Evolutionary conservation across 2,113 vertebrate species (phyloP).

Genomic region (Mesembrinibis cayennensis): DNA sequence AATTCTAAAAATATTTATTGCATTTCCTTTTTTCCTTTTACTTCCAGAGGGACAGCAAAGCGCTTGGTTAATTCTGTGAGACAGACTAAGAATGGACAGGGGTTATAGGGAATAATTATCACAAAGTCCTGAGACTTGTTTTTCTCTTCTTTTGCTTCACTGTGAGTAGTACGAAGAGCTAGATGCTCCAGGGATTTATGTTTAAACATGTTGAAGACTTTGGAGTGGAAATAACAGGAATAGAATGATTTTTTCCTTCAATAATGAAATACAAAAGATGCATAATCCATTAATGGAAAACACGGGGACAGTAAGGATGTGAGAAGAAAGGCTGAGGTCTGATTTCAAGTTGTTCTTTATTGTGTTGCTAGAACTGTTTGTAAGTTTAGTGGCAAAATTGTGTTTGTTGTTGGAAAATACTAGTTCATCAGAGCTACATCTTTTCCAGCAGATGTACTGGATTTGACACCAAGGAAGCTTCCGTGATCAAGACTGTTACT

Average conservation of each 20-base stretch:
- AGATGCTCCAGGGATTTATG: not conserved
- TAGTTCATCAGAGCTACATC: not conserved
- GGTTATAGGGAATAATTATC: not conserved
- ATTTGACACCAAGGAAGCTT: not conserved
- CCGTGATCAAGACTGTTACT: not conserved
- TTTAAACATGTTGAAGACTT: not conserved
- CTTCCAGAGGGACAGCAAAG: not conserved
- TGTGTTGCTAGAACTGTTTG: not conserved
- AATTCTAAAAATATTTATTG: conserved; percentile 11
- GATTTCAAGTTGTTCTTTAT: not conserved
- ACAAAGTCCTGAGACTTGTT: not conserved
- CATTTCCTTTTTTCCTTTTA: not conserved
- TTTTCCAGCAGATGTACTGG: not conserved
- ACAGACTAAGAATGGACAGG: not conserved
- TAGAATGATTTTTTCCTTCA: not conserved
- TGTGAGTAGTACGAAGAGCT: not conserved
- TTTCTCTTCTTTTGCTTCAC: not conserved
- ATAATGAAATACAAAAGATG: not conserved
- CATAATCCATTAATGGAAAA: not conserved
- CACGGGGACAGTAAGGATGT: not conserved
- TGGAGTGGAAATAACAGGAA: not conserved
- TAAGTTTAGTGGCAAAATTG: not conserved
- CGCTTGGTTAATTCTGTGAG: not conserved
- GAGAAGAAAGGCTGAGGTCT: not conserved
- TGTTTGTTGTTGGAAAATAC: not conserved